Conservation (phyloP, 35 echinoderm and acorn worm species). For the Diadema setosum region DNA sequence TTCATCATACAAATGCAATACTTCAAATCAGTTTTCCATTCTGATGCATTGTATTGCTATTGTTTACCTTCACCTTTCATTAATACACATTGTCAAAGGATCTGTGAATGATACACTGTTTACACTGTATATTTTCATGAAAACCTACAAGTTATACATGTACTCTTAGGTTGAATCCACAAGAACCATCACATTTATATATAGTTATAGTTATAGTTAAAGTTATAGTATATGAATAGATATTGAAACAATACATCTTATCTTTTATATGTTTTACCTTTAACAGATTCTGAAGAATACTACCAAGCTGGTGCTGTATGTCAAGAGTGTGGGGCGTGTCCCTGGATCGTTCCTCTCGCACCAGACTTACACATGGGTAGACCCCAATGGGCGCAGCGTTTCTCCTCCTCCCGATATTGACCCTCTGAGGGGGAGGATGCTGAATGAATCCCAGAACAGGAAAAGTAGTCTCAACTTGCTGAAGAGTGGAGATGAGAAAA, state of each 20-base stretch:
- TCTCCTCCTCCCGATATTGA: slow-evolving; percentile 88
- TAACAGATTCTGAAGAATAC: slow-evolving; percentile 71
- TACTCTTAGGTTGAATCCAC: too few relatives aligned
- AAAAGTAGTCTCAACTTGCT: slow-evolving; percentile 62
- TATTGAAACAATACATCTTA: not conserved
- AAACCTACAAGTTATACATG: too few relatives aligned
- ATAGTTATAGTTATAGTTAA: not conserved
- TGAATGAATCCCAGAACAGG: slow-evolving; percentile 44
- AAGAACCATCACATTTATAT: too few relatives aligned
- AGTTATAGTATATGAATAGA: not conserved
- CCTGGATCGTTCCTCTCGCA: slow-evolving; percentile 83
- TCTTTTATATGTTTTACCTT: not conserved
- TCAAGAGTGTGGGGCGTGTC: slow-evolving; percentile 85
- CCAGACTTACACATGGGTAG: slow-evolving; percentile 93
- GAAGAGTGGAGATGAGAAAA: slow-evolving; percentile 86
- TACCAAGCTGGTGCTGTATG: slow-evolving; percentile 68
- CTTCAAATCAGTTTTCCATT: too few relatives aligned
- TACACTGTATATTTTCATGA: too few relatives aligned
- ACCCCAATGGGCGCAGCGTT: slow-evolving; percentile 89
- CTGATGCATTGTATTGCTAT: too few relatives aligned
- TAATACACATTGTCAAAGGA: too few relatives aligned
- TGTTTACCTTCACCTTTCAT: too few relatives aligned
- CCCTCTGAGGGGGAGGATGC: not conserved
- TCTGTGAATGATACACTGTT: too few relatives aligned
- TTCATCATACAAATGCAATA: too few relatives aligned